Evolutionary conservation across 2,113 vertebrate species (phyloP).

Genomic region (Kryptolebias marmoratus): DNA sequence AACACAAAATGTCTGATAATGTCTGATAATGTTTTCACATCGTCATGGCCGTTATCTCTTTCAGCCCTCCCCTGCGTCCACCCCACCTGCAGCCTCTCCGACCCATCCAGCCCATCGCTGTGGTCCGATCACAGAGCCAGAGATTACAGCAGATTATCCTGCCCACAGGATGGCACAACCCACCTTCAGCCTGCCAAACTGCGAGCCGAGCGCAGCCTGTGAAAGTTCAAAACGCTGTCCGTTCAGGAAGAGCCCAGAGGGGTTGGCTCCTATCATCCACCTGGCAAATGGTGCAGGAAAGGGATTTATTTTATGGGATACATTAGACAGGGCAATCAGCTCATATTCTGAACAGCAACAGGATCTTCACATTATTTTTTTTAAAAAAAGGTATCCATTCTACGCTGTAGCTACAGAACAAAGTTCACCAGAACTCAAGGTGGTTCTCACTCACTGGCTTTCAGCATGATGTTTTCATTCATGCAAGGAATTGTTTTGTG

Average conservation of each 20-base stretch:
- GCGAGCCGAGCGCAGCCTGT: slow-evolving; percentile 30
- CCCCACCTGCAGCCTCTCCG: slow-evolving; percentile 26
- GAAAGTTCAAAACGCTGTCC: slow-evolving; percentile 48
- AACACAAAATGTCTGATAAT: neutral
- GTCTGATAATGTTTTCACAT: neutral
- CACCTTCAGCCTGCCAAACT: slow-evolving; percentile 39
- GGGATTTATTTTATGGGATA: slow-evolving; percentile 58
- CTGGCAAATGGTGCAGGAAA: slow-evolving; percentile 57
- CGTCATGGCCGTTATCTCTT: slow-evolving; percentile 7
- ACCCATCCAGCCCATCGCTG: slow-evolving; percentile 31
- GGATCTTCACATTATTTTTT: slow-evolving; percentile 33
- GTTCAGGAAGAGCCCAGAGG: slow-evolving; percentile 58
- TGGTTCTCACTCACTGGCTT: slow-evolving; percentile 23
- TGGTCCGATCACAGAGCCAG: slow-evolving; percentile 64
- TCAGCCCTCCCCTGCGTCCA: slow-evolving; percentile 8
- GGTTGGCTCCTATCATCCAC: slow-evolving; percentile 48
- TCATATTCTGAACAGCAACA: slow-evolving; percentile 47
- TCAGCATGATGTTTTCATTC: slow-evolving; percentile 25
- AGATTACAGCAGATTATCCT: slow-evolving; percentile 80
- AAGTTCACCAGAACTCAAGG: slow-evolving; percentile 30
- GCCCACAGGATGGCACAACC: slow-evolving; percentile 53
- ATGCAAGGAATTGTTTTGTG: slow-evolving; percentile 27
- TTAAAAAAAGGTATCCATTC: slow-evolving; percentile 21
- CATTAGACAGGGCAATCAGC: slow-evolving; percentile 49
- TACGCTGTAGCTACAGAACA: slow-evolving; percentile 40